phyloP scores from a whole-genome alignment of 2,888 invertebrate species.

The Tenthredo distinguenda region DNA sequence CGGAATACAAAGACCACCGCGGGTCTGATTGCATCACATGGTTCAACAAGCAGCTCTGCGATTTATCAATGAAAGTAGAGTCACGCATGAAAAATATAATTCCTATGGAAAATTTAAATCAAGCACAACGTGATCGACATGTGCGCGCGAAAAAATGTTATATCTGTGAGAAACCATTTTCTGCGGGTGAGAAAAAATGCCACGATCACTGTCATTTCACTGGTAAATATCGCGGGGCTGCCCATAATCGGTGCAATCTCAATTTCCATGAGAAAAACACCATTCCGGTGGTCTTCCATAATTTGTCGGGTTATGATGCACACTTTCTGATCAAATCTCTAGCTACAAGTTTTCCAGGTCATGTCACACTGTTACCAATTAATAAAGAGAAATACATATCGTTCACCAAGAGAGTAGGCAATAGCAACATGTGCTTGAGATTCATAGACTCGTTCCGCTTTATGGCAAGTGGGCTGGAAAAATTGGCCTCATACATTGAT shows the following conservation, averaged over 20 bases:
- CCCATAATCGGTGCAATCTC: no score
- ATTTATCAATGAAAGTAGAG: slow-evolving; percentile 38
- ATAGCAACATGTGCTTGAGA: no score
- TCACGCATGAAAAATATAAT: slow-evolving; percentile 19
- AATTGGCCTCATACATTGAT: no score
- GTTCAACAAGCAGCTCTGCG: slow-evolving; percentile 52
- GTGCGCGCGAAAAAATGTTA: slow-evolving; percentile 53
- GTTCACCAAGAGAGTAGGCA: no score
- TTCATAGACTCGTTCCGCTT: no score
- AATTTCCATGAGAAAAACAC: no score
- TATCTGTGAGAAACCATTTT: slow-evolving; percentile 53
- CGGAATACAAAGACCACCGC: slow-evolving; percentile 53
- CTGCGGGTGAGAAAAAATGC: background rate
- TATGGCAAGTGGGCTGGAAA: no score
- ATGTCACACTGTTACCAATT: no score
- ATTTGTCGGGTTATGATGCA: slow-evolving; percentile 65
- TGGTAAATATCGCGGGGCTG: slow-evolving; percentile 44
- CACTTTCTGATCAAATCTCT: slow-evolving; percentile 65
- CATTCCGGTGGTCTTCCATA: slow-evolving; percentile 62
- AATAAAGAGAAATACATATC: no score
- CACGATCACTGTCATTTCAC: slow-evolving; percentile 58
- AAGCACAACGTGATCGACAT: background rate
- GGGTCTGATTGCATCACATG: slow-evolving; percentile 54
- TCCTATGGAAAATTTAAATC: slow-evolving; percentile 51
- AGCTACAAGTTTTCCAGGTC: background rate